Evolutionary conservation across 2,888 invertebrate species (phyloP).

Genomic region (Drosophila ezoana): DNA sequence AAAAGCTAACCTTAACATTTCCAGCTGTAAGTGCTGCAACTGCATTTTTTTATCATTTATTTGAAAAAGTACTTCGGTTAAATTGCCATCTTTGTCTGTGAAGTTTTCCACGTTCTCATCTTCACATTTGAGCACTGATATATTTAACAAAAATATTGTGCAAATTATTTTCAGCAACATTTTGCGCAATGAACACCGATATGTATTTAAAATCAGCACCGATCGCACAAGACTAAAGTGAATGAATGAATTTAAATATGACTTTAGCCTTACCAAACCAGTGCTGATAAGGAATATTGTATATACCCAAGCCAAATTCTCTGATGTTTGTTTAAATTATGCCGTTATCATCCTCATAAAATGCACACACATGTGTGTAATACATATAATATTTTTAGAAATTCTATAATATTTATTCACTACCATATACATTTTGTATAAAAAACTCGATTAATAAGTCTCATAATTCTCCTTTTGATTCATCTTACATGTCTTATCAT

Average conservation of each 20-base stretch:
- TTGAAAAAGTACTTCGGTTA: conserved; percentile 27
- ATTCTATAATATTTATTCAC: too few species aligned
- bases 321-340: too few species aligned
- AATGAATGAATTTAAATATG: conserved; percentile 1
- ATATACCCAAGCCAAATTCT: not conserved
- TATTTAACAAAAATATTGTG: not conserved
- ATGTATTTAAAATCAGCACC: not conserved
- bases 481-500: conserved; percentile 86
- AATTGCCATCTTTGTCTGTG: conserved; percentile 24
- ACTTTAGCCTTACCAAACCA: not conserved
- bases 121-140: not conserved
- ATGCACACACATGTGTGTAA: too few species aligned
- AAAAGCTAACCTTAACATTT: conserved; percentile 18
- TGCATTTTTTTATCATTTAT: conserved; percentile 5
- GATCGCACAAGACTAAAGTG: conserved; percentile 9
- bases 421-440: too few species aligned
- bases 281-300: conserved; percentile 12
- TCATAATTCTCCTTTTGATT: not conserved
- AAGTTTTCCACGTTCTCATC: conserved; percentile 11
- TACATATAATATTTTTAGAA: too few species aligned
- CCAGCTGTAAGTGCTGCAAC: conserved; percentile 5
- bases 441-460: too few species aligned
- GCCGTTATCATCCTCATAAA: too few species aligned
- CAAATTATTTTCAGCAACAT: conserved; percentile 7
- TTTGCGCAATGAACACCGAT: not conserved